Conservation (phyloP, 2,888 invertebrate genomes). For the Amphipyra tragopoginis region DNA sequence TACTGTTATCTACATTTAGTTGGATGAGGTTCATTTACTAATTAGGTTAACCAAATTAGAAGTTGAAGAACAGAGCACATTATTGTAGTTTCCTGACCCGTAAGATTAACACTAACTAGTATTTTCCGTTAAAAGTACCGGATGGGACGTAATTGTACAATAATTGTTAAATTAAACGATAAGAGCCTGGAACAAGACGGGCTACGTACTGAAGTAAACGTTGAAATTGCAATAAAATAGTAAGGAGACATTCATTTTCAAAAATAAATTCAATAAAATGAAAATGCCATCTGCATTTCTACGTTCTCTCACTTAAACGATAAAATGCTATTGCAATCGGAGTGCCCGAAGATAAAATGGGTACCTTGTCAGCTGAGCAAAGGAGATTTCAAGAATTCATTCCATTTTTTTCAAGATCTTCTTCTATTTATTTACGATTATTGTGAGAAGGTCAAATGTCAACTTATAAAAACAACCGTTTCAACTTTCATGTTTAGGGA, state of each 20-base stretch:
- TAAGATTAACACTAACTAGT: slow-evolving; percentile 30
- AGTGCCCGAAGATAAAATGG: slow-evolving; percentile 47
- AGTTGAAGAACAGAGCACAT: background rate
- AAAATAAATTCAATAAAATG: slow-evolving; percentile 51
- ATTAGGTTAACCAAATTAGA: too few species aligned
- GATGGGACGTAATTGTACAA: slow-evolving; percentile 18
- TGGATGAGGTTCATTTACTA: slow-evolving; percentile 5
- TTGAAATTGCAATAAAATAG: slow-evolving; percentile 38
- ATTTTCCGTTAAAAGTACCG: slow-evolving; percentile 38
- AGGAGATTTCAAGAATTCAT: slow-evolving; percentile 71
- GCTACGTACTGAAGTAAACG: slow-evolving; percentile 11
- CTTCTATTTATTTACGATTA: slow-evolving; percentile 14
- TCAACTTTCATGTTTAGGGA: background rate
- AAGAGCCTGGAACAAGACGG: slow-evolving; percentile 19
- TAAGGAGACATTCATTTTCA: slow-evolving; percentile 47
- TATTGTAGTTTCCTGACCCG: too few species aligned
- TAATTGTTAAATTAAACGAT: slow-evolving; percentile 31
- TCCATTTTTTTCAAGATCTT: slow-evolving; percentile 68
- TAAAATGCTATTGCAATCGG: slow-evolving; percentile 52
- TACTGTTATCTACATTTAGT: too few species aligned
- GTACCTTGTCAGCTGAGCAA: slow-evolving; percentile 53
- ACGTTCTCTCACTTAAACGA: slow-evolving; percentile 41
- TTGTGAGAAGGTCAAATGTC: slow-evolving; percentile 2
- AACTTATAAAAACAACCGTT: background rate
- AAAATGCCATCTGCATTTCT: slow-evolving; percentile 53